phyloP scores from a whole-genome alignment of 2,113 vertebrate species.

The Nipponia nippon region DNA sequence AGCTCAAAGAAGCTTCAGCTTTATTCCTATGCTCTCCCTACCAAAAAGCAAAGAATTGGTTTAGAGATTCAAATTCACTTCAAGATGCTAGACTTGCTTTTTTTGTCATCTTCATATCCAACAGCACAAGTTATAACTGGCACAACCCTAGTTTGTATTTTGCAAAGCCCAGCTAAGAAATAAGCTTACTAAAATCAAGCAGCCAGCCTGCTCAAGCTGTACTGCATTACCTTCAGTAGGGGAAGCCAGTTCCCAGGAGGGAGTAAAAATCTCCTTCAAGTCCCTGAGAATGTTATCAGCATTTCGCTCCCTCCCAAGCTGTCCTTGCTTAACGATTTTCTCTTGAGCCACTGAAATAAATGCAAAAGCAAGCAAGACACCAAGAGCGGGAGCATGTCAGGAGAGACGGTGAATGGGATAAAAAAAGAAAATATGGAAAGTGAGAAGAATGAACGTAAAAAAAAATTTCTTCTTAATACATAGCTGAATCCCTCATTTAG shows the following conservation, averaged over 20 bases:
- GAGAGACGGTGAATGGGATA: not conserved
- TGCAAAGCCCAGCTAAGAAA: slow-evolving; percentile 46
- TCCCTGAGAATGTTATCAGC: slow-evolving; percentile 78
- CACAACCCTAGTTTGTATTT: slow-evolving; percentile 40
- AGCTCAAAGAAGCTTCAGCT: not conserved
- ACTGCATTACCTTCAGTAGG: slow-evolving; percentile 75
- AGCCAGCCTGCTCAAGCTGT: slow-evolving; percentile 19
- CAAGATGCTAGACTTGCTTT: not conserved
- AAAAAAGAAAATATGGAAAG: not conserved
- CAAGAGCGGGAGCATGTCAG: not conserved
- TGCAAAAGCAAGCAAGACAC: slow-evolving; percentile 46
- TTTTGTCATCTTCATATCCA: not conserved
- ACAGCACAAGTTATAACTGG: not conserved
- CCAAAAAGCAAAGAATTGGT: not conserved
- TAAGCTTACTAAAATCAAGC: slow-evolving; percentile 39
- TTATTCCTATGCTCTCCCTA: not conserved
- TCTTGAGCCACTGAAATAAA: slow-evolving; percentile 69
- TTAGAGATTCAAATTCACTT: not conserved
- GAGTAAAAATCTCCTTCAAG: slow-evolving; percentile 81
- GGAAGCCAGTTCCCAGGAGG: slow-evolving; percentile 76
- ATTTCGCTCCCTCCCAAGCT: slow-evolving; percentile 73
- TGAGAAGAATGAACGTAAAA: not conserved
- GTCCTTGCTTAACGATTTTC: slow-evolving; percentile 66
- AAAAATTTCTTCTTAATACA: not conserved
- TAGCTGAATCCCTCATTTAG: not conserved